A percentile compares a stretch with the other conserved stretches of the same genome.
phyloP scores from a whole-genome alignment of 2,797 vertebrate species.

The Ataeniobius toweri region DNA sequence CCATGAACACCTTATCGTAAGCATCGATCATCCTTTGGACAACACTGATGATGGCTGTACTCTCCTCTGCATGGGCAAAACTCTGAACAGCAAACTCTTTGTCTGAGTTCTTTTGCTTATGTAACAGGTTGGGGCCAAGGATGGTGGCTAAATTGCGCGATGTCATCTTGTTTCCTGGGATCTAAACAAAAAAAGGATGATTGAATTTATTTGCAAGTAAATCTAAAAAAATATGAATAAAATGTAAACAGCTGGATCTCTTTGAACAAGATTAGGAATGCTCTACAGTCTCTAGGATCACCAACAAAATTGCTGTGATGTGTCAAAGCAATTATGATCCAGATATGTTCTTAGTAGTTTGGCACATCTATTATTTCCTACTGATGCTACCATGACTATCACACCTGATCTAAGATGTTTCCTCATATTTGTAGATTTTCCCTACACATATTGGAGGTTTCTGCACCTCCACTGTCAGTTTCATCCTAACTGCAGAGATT shows the following conservation, averaged over 20 bases:
- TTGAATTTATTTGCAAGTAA: neutral
- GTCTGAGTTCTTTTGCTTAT: slow-evolving; percentile 94
- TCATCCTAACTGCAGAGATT: neutral
- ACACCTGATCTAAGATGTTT: too few species aligned
- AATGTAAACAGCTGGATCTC: neutral
- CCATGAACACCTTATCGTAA: slow-evolving; percentile 90
- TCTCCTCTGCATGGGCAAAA: slow-evolving; percentile 93
- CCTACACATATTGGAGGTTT: neutral
- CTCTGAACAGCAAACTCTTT: slow-evolving; percentile 96
- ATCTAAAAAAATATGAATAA: neutral
- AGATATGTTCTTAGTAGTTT: too few species aligned
- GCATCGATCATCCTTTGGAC: slow-evolving; percentile 93
- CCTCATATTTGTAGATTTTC: neutral
- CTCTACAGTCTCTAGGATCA: neutral
- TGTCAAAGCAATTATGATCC: neutral
- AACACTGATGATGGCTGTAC: slow-evolving; percentile 89
- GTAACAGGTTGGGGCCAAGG: slow-evolving; percentile 95
- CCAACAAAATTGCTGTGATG: neutral
- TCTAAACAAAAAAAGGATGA: slow-evolving; percentile 70
- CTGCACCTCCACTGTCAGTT: neutral
- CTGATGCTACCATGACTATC: too few species aligned
- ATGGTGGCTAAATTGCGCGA: slow-evolving; percentile 95
- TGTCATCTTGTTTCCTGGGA: slow-evolving; percentile 98
- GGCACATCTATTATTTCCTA: too few species aligned
- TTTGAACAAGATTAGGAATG: neutral